Conservation (phyloP, 2,113 vertebrate genomes). For the Malurus alboscapulatus region DNA sequence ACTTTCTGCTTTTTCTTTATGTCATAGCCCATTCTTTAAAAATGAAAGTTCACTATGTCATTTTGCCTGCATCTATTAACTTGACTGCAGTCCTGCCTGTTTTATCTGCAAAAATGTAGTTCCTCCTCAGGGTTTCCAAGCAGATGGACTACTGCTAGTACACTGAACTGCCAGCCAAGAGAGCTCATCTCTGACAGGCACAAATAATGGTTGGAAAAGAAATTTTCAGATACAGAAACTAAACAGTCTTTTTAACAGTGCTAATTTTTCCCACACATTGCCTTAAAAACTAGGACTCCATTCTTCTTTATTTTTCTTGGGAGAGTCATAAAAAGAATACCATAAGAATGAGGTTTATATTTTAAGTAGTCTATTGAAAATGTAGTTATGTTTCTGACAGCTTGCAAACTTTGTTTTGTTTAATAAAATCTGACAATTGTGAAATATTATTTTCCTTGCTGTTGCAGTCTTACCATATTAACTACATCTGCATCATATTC, state of each 20-base stretch:
- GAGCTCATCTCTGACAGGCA: background rate
- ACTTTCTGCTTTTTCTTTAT: background rate
- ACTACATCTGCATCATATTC: background rate
- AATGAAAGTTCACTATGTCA: background rate
- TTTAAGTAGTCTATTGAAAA: background rate
- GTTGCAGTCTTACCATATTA: background rate
- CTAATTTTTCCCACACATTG: background rate
- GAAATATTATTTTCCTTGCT: background rate
- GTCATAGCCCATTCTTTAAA: background rate
- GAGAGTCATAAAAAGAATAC: background rate
- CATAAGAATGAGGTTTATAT: background rate
- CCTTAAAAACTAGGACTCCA: background rate
- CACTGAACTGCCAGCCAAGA: background rate
- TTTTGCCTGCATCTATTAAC: background rate
- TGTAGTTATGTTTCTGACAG: background rate
- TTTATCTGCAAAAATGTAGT: background rate
- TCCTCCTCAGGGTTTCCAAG: background rate
- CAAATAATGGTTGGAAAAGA: background rate
- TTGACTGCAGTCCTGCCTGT: background rate
- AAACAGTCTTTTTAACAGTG: background rate
- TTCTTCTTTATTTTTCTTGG: background rate
- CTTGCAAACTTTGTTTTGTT: background rate
- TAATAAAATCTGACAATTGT: background rate
- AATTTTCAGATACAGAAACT: background rate
- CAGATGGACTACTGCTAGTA: slow-evolving; percentile 19